Base-by-base conservation (phyloP, 2,797 vertebrate genomes). In the Manis pentadactyla region DNA sequence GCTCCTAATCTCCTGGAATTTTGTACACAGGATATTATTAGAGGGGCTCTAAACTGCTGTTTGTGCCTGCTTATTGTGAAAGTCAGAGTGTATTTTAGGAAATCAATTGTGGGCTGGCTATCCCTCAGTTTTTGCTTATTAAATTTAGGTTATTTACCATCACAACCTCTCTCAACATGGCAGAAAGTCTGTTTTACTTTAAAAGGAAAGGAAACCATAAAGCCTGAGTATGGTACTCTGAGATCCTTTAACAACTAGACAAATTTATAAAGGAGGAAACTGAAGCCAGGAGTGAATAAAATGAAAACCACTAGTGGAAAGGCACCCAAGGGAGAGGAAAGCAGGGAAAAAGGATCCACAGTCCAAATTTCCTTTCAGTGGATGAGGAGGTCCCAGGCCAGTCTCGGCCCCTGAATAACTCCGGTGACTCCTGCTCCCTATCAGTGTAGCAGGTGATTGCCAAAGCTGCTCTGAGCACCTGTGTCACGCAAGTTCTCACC, bases 61-160 rank as follows among this genome's bases (percentile, higher is more conserved):
- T 63, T 74, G 14, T 37, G 31, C 31, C 51, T 77, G 81, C 55
- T 75, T 88, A 79, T 66, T 64, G 68, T 51, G 49, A 61, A 77
- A 96, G 39, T 73, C 10, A 1, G 37, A 23, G 29, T 11, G 0
- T 71, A 83, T 96, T 95, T 94, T 75, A 89, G 93, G 93, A 89
- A 87, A 86, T 39, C n/a, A 57, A 23, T 14, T 69, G 8, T 75
- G 63, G 83, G 74, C 86, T 64, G 82, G 55, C 87, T 92, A 63
- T 53, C 87, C 74, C 42, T 87, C 53, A 71, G 90, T 84, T 12
- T 2, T 61, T 79, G 23, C 93, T 95, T 74, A 90, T 86, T 95
- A 88, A 88, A 79, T 93, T 89, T n/a, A n/a, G n/a, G n/a, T n/a
- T n/a, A n/a, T n/a, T n/a, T 96, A 89, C 88, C 31, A 66, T 34